Percentiles rank a stretch among this genome's conserved stretches.
These are phyloP conservation scores for Diploptera punctata DNA, from an alignment of 2,888 invertebrate genomes.

Conservation along the genomic window DNA sequence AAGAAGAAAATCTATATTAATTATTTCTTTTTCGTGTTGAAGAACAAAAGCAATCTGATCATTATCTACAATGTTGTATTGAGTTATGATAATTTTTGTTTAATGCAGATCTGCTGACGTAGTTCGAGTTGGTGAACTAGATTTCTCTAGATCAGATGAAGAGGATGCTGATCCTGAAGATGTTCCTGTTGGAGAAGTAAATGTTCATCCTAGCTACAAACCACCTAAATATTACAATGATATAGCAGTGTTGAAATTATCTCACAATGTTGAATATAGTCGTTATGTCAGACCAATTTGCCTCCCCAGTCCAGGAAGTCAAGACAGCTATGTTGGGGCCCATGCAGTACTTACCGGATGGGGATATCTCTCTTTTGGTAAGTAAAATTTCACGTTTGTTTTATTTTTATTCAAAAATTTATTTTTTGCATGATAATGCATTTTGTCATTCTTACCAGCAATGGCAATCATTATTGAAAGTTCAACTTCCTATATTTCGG, in stretches of 20 bases:
- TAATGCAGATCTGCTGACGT: slow-evolving; percentile 43
- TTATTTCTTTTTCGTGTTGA: too few relatives aligned
- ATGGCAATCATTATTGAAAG: too few relatives aligned
- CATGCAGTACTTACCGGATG: slow-evolving; percentile 44
- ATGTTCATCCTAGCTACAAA: slow-evolving; percentile 43
- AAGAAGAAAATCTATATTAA: too few relatives aligned
- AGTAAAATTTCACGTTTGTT: slow-evolving; percentile 2
- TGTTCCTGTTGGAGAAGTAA: slow-evolving; percentile 35
- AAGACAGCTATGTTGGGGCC: slow-evolving; percentile 25
- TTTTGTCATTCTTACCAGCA: too few relatives aligned
- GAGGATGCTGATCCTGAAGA: slow-evolving; percentile 44
- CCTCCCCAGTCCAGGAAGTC: slow-evolving; percentile 36
- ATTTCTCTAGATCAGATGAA: slow-evolving; percentile 39
- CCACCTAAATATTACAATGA: slow-evolving; percentile 44
- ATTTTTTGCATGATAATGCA: too few relatives aligned
- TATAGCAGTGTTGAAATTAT: slow-evolving; percentile 43
- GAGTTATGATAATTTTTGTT: too few relatives aligned
- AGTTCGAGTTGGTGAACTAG: slow-evolving; percentile 46
- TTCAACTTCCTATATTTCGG: too few relatives aligned
- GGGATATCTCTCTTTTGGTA: slow-evolving; percentile 44
- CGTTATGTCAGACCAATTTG: slow-evolving; percentile 43
- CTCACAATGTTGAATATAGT: slow-evolving; percentile 34
- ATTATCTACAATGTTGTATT: too few relatives aligned
- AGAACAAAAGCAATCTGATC: too few relatives aligned
- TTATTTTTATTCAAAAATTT: too few relatives aligned